Evolutionary conservation across 2,113 vertebrate genomes (phyloP), one percentile per base, ranked within the genome.

Genomic region (Nothocercus julius): DNA sequence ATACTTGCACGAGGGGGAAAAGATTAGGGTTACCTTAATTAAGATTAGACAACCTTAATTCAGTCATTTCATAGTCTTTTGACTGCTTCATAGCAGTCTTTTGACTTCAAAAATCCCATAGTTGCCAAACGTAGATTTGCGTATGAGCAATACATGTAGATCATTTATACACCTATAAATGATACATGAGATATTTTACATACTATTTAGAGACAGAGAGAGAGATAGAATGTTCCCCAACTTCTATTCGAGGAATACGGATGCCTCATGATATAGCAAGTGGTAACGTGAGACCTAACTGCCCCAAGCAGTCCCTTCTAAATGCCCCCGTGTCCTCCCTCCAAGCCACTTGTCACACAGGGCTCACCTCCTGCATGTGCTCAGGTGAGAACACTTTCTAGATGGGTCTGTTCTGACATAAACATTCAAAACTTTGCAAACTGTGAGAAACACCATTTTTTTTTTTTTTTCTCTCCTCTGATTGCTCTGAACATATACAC

Each of bases 191-290:
- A 81, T 90, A 92, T 92, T 93, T 92, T 95, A 96, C 91, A 95
- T 78, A 96, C 94, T 95, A 96, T 96, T 95, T 96, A 96, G 95
- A 95, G 96, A 85, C 36, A 91, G 94, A 93, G 85, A 67, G 93
- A 85, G 94, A 96, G 36, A 86, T 96, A 83, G 95, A 96, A 95
- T 97, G 96, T 96, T 95, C 95, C 7, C 63, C 88, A 93, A 96
- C 83, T 93, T 95, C 95, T 96, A 97, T 96, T 90, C 93, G 96
- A 96, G 94, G 96, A 95, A 89, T 90, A 97, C 25, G 74, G 83
- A 96, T 94, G 93, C 92, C 94, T 96, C 93, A 96, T 5, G 88
- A 96, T 96, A 96, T 90, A 96, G 95, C 80, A 87, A 84, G 88
- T 85, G 44, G 94, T 96, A 94, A 95, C 6, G 28, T 95, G 94